Conservation (phyloP, 1,140 invertebrate species). For the Camponotus floridanus region DNA sequence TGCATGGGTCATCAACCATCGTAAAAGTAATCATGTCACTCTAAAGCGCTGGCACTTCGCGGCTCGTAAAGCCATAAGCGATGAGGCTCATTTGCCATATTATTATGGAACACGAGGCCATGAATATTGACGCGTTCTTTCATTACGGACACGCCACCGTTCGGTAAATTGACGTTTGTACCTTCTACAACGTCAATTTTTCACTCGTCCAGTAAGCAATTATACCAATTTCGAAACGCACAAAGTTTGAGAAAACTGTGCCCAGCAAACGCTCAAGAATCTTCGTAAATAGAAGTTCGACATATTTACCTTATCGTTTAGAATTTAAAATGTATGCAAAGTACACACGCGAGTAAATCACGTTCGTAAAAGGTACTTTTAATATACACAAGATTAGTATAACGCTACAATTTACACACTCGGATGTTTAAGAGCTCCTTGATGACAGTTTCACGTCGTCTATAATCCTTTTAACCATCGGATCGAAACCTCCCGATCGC, state of each 20-base stretch:
- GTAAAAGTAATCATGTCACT: slow-evolving; percentile 80
- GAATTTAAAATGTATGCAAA: background rate
- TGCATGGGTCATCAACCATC: slow-evolving; percentile 58
- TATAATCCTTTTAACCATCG: background rate
- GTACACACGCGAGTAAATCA: background rate
- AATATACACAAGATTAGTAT: background rate
- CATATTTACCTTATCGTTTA: slow-evolving; percentile 10
- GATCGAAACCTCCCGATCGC: background rate
- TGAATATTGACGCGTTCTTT: slow-evolving; percentile 80
- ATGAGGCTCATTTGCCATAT: slow-evolving; percentile 81
- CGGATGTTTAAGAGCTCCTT: background rate
- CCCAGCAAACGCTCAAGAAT: background rate
- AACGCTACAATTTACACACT: background rate
- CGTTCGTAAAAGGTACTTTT: background rate
- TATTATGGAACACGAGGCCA: slow-evolving; percentile 74
- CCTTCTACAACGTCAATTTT: slow-evolving; percentile 28
- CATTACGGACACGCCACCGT: slow-evolving; percentile 65
- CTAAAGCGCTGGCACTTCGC: slow-evolving; percentile 74
- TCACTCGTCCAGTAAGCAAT: background rate
- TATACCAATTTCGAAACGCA: slow-evolving; percentile 21
- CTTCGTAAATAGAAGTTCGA: background rate
- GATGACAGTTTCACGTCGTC: background rate
- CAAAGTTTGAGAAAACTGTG: background rate
- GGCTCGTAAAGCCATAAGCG: slow-evolving; percentile 81
- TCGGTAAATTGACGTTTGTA: slow-evolving; percentile 36